A percentile compares a stretch with the other conserved stretches of the same genome.
phyloP scores from a whole-genome alignment of 1,140 invertebrate genomes.

The Scaptomyza graminum region DNA sequence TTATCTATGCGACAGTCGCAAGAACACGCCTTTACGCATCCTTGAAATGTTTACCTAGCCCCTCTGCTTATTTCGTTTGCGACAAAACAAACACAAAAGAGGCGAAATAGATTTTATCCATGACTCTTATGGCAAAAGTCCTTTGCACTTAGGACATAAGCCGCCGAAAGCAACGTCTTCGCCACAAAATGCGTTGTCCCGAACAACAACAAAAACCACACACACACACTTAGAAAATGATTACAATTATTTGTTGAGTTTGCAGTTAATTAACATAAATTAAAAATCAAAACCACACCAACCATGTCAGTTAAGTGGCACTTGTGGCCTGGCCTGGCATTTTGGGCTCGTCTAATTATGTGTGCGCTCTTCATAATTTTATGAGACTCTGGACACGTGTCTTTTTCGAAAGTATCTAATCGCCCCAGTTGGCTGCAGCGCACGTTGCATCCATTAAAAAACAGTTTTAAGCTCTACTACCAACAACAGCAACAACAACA shows the following conservation, averaged over 20 bases:
- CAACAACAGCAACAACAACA: conserved; percentile 12
- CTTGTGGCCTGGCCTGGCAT: conserved; percentile 9
- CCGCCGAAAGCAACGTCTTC: conserved; percentile 30
- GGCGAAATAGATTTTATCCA: conserved; percentile 33
- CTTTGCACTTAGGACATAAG: conserved; percentile 66
- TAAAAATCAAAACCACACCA: conserved; percentile 70
- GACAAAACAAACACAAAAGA: conserved; percentile 33
- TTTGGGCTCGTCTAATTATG: conserved; percentile 33
- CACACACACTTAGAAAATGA: conserved; percentile 14
- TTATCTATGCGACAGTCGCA: conserved; percentile 26
- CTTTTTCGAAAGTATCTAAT: conserved; percentile 43
- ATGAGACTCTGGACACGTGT: conserved; percentile 40
- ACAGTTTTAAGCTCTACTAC: conserved; percentile 20
- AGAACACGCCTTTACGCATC: conserved; percentile 31
- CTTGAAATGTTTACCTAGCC: conserved; percentile 43
- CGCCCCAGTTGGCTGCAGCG: conserved; percentile 42
- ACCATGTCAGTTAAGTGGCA: conserved; percentile 40
- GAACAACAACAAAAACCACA: conserved; percentile 40
- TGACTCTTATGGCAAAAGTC: conserved; percentile 35
- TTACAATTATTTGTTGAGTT: conserved; percentile 55
- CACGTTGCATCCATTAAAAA: conserved; percentile 72
- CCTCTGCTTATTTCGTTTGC: background rate
- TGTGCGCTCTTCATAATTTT: conserved; percentile 26
- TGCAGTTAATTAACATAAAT: conserved; percentile 77
- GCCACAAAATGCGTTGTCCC: conserved; percentile 34